Percentiles rank a stretch among this genome's conserved stretches.
These are phyloP conservation scores for Phymatocera aterrima DNA, from an alignment of 2,888 invertebrate species.

Conservation along the genomic window DNA sequence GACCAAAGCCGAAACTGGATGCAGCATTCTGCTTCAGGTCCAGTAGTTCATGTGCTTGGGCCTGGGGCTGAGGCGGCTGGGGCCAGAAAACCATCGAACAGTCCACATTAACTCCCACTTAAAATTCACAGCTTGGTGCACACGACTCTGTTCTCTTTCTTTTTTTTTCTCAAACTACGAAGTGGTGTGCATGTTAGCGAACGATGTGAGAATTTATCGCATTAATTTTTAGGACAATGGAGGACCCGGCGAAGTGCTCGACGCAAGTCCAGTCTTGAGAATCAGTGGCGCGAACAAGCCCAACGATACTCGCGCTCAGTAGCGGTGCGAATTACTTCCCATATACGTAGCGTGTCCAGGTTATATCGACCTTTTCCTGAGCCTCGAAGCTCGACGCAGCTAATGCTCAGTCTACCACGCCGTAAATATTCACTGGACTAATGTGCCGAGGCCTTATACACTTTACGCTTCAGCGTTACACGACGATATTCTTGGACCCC, in stretches of 20 bases:
- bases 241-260: slow-evolving; percentile 19
- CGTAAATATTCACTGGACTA: slow-evolving; percentile 68
- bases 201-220: slow-evolving; percentile 60
- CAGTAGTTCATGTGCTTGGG: neutral
- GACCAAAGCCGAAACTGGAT: slow-evolving; percentile 18
- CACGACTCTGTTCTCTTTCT: slow-evolving; percentile 49
- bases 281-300: slow-evolving; percentile 48
- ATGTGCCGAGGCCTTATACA: slow-evolving; percentile 67
- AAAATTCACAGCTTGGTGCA: slow-evolving; percentile 50
- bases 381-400: slow-evolving; percentile 50
- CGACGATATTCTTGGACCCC: slow-evolving; percentile 57
- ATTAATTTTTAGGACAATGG: slow-evolving; percentile 67
- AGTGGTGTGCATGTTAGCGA: slow-evolving; percentile 43
- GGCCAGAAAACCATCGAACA: neutral
- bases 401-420: slow-evolving; percentile 58
- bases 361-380: slow-evolving; percentile 54
- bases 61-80: neutral
- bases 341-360: slow-evolving; percentile 61
- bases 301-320: slow-evolving; percentile 38
- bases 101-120: slow-evolving; percentile 50
- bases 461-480: slow-evolving; percentile 62
- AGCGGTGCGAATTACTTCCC: slow-evolving; percentile 63
- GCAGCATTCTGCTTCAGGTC: neutral
- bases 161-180: slow-evolving; percentile 15
- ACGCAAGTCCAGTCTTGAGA: slow-evolving; percentile 42